Percentiles rank a stretch among this genome's conserved stretches.
Conservation (phyloP, 2,888 invertebrate species). For the Aporophyla lueneburgensis region DNA sequence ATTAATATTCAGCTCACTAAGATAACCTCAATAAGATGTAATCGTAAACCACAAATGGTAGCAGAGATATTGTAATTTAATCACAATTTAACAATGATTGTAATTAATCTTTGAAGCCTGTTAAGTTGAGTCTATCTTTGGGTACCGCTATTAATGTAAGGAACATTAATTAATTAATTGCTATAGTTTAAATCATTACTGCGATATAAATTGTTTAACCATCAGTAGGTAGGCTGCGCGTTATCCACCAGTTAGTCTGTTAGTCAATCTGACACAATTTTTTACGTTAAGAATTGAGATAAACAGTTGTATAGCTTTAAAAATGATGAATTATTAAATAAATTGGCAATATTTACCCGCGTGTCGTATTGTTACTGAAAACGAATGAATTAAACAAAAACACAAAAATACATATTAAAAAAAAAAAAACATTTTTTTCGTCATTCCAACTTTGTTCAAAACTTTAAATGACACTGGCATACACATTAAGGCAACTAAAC, state of each 20-base stretch:
- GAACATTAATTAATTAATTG: neutral
- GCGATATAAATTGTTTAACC: neutral
- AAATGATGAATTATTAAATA: no score
- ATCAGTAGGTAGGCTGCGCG: no score
- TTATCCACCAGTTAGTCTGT: neutral
- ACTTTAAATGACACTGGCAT: no score
- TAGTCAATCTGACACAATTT: neutral
- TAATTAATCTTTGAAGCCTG: constrained; percentile 27
- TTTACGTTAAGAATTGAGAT: neutral
- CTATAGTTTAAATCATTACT: neutral
- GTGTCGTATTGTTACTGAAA: no score
- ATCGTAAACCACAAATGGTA: neutral
- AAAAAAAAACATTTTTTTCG: no score
- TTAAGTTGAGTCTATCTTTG: neutral
- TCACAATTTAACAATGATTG: constrained; percentile 10
- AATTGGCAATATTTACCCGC: no score
- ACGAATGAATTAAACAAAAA: no score
- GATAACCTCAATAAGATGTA: neutral
- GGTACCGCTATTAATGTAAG: neutral
- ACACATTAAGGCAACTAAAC: no score
- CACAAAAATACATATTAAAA: no score
- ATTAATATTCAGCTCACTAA: constrained; percentile 10
- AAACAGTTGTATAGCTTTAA: neutral
- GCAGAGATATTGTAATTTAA: constrained; percentile 21
- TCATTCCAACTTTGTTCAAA: no score